phyloP scores from a whole-genome alignment of 2,888 invertebrate species.

The Ophion slaviceki region DNA sequence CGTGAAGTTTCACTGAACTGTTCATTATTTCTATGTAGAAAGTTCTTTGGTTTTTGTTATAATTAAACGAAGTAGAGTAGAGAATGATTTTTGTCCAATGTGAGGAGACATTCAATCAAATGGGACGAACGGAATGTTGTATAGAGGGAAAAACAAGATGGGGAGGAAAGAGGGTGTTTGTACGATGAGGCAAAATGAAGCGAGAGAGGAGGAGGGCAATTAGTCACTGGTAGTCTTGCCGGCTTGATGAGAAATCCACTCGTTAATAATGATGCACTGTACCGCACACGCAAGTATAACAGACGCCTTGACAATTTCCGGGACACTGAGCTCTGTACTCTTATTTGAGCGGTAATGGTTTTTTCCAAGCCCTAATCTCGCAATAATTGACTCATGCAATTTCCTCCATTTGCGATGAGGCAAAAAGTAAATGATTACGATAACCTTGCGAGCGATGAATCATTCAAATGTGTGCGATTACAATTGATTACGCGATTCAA shows the following conservation, averaged over 20 bases:
- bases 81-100: not conserved
- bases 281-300: conserved; percentile 46
- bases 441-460: not conserved
- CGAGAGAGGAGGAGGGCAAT: conserved; percentile 70
- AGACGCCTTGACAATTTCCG: conserved; percentile 70
- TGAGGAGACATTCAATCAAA: conserved; percentile 11
- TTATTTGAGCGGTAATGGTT: conserved; percentile 37
- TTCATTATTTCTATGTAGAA: no score
- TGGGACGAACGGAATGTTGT: conserved; percentile 13
- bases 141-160: not conserved
- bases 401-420: conserved; percentile 17
- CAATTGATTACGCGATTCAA: not conserved
- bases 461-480: not conserved
- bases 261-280: conserved; percentile 63
- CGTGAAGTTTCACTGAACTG: no score
- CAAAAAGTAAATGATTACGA: conserved; percentile 25
- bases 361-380: conserved; percentile 47
- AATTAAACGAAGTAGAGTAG: no score
- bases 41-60: no score
- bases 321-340: conserved; percentile 64
- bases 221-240: conserved; percentile 68
- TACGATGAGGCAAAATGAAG: conserved; percentile 35
- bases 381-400: conserved; percentile 21
- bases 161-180: conserved; percentile 17
- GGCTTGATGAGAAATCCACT: conserved; percentile 72